These are phyloP conservation scores for Emydura subglobosa DNA, from an alignment of 2,113 vertebrate species.

Conservation along the genomic window DNA sequence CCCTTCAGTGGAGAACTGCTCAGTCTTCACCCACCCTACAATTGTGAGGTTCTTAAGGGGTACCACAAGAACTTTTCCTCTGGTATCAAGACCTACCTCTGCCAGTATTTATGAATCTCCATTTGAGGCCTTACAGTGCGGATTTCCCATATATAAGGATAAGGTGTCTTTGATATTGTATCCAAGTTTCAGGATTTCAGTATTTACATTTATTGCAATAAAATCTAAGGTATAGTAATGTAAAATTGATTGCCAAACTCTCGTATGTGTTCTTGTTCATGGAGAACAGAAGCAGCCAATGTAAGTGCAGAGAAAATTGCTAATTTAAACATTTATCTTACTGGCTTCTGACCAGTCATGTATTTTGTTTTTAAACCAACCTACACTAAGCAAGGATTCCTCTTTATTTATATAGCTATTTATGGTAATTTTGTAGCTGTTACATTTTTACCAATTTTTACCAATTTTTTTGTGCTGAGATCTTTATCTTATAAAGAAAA, in stretches of 20 bases:
- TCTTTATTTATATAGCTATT: background rate
- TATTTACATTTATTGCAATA: background rate
- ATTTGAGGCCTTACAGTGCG: too few relatives aligned
- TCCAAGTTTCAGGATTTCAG: background rate
- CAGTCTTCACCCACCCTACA: too few relatives aligned
- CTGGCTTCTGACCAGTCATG: background rate
- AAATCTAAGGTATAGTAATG: background rate
- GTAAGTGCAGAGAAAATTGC: background rate
- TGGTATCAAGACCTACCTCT: too few relatives aligned
- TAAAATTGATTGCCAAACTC: background rate
- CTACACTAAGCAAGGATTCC: background rate
- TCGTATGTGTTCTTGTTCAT: background rate
- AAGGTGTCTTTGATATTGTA: too few relatives aligned
- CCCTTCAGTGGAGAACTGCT: too few relatives aligned
- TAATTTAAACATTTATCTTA: slow-evolving; percentile 38
- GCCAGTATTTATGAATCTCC: too few relatives aligned
- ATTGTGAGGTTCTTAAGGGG: too few relatives aligned
- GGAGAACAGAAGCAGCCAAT: background rate
- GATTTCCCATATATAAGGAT: too few relatives aligned
- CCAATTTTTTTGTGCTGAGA: background rate
- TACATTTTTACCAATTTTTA: background rate
- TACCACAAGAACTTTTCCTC: too few relatives aligned
- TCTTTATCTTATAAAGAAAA: background rate
- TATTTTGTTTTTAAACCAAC: background rate
- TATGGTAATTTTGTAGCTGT: background rate